These are phyloP conservation scores for Callaeas wilsoni DNA, from an alignment of 2,113 vertebrate species.

Conservation along the genomic window DNA sequence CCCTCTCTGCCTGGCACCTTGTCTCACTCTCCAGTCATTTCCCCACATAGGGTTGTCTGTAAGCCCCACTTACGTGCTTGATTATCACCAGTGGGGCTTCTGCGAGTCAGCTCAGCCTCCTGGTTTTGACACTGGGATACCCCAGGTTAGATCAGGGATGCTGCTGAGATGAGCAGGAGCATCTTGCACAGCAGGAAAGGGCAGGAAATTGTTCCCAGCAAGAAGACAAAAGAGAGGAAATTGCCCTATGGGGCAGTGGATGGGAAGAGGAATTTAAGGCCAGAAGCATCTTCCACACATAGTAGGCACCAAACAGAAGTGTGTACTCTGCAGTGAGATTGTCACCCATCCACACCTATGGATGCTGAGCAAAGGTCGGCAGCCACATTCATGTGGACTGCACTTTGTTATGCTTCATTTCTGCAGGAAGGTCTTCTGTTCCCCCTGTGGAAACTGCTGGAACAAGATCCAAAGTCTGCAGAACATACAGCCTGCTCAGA, in stretches of 20 bases:
- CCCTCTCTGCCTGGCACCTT: background rate
- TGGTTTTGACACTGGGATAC: background rate
- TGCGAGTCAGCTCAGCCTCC: background rate
- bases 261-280: background rate
- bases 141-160: background rate
- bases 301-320: background rate
- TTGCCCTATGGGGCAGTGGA: background rate
- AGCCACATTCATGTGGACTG: background rate
- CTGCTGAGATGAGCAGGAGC: background rate
- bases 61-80: background rate
- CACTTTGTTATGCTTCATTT: background rate
- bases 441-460: background rate
- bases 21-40: accelerated
- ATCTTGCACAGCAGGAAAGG: background rate
- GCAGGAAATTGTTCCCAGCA: background rate
- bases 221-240: background rate
- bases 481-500: background rate
- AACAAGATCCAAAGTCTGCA: background rate
- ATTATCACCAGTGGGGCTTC: background rate
- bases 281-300: background rate
- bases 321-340: background rate
- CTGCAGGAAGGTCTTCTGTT: background rate
- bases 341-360: background rate
- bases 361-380: background rate
- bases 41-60: background rate